Percentiles rank a stretch among this genome's conserved stretches.
phyloP scores from a whole-genome alignment of 2,797 vertebrate genomes.

The Huso huso region DNA sequence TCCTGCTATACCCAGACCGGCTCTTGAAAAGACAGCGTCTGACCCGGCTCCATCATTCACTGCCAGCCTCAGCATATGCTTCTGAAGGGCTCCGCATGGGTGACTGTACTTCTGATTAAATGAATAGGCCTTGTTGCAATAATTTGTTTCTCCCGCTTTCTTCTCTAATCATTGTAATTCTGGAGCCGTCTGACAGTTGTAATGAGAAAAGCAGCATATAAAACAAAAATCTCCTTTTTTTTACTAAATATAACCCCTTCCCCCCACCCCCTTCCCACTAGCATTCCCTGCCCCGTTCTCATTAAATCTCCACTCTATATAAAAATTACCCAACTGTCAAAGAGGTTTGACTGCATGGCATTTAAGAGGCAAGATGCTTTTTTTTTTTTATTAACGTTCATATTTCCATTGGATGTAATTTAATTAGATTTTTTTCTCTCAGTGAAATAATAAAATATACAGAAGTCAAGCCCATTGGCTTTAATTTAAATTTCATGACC shows the following conservation, averaged over 20 bases:
- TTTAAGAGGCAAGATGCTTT: conserved; percentile 29
- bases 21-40: background rate
- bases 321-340: conserved; percentile 13
- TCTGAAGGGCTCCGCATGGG: background rate
- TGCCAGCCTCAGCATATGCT: accelerated
- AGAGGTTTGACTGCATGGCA: conserved; percentile 1
- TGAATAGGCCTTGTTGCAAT: conserved; percentile 7
- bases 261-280: background rate
- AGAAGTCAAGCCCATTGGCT: conserved; percentile 10
- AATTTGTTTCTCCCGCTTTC: conserved; percentile 20
- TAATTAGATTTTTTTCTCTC: conserved; percentile 5
- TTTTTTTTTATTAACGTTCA: conserved; percentile 20
- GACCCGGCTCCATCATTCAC: conserved; percentile 15
- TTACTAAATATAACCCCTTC: background rate
- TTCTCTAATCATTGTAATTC: conserved; percentile 5
- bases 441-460: conserved; percentile 1
- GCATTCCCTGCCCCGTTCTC: conserved; percentile 5
- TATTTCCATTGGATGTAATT: conserved; percentile 4
- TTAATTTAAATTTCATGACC: conserved; percentile 13
- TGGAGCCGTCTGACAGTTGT: background rate
- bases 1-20: conserved; percentile 11
- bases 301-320: background rate
- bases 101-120: background rate
- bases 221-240: too few species aligned
- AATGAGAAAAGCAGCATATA: too few species aligned